These are phyloP conservation scores for Plebejus anna DNA, from an alignment of 2,888 invertebrate species.

Conservation along the genomic window DNA sequence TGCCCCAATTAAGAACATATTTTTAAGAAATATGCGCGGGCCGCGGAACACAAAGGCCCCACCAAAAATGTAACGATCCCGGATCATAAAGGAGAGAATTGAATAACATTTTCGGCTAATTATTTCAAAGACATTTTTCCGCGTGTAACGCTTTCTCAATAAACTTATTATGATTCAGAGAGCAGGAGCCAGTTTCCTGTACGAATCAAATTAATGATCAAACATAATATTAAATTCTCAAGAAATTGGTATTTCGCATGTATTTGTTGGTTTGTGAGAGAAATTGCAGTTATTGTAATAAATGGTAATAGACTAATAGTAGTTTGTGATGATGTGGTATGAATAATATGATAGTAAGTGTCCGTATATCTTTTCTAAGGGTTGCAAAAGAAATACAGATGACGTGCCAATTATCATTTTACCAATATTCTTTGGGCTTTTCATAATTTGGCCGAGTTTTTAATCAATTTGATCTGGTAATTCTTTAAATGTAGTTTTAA, in stretches of 20 bases:
- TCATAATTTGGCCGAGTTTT: too few species aligned
- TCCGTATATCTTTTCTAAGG: too few species aligned
- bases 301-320: neutral
- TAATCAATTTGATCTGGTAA: too few species aligned
- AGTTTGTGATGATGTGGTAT: too few species aligned
- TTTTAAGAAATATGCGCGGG: neutral
- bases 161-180: slow-evolving; percentile 22
- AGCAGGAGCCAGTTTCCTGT: slow-evolving; percentile 4
- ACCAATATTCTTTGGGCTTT: too few species aligned
- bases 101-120: slow-evolving; percentile 11
- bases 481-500: too few species aligned
- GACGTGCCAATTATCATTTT: too few species aligned
- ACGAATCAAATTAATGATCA: slow-evolving; percentile 25
- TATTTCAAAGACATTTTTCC: slow-evolving; percentile 20
- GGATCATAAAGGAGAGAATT: neutral
- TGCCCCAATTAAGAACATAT: neutral
- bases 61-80: neutral
- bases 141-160: neutral
- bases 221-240: slow-evolving; percentile 15
- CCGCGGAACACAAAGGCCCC: neutral
- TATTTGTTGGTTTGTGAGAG: neutral
- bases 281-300: neutral
- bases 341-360: too few species aligned
- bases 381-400: too few species aligned
- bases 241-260: neutral